Conservation (phyloP, 2,797 vertebrate genomes). For the Sebastes baramenuke region DNA sequence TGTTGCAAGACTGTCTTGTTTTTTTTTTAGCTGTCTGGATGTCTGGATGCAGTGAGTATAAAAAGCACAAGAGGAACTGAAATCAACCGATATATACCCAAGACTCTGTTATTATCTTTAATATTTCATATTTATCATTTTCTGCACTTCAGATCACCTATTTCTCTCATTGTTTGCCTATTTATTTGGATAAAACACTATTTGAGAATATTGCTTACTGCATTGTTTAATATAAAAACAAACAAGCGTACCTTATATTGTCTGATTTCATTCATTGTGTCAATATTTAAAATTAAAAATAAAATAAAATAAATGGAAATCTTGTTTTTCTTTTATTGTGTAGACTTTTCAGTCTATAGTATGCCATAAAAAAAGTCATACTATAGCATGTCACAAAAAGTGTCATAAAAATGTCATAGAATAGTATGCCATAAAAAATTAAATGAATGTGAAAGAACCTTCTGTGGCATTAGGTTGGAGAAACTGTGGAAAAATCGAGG, state of each 20-base stretch:
- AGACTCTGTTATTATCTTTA: neutral
- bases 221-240: neutral
- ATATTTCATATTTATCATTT: neutral
- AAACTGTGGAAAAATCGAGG: too few species aligned
- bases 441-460: too few species aligned
- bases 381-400: too few species aligned
- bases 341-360: neutral
- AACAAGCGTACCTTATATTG: neutral
- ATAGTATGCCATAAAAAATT: too few species aligned
- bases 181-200: neutral
- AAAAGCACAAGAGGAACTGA: neutral
- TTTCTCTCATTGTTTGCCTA: neutral
- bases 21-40: slow-evolving; percentile 21
- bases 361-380: too few species aligned
- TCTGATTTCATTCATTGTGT: neutral
- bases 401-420: too few species aligned
- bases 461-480: too few species aligned
- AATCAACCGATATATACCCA: neutral
- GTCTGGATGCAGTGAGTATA: neutral
- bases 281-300: neutral
- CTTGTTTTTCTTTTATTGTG: neutral
- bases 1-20: slow-evolving; percentile 15
- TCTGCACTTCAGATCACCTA: fast-evolving
- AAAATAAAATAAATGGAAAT: neutral
- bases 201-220: neutral